A percentile compares a stretch with the other conserved stretches of the same genome.
These are phyloP conservation scores for Hydractinia symbiolongicarpus DNA, from an alignment of 30 jellyfish, hydroid and myxozoan species.

Conservation along the genomic window DNA sequence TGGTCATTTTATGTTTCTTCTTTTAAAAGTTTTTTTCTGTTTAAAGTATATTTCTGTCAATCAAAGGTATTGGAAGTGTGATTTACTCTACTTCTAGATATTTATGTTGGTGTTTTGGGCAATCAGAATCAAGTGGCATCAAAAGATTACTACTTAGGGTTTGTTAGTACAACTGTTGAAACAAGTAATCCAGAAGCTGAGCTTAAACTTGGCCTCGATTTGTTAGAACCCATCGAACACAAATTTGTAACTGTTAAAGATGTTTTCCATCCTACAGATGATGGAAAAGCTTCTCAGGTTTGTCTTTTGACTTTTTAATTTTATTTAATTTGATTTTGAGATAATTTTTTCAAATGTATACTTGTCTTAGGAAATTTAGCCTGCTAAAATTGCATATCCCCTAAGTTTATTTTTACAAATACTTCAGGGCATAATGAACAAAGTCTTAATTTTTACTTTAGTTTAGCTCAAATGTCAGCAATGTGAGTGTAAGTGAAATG, in stretches of 20 bases:
- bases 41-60: no score
- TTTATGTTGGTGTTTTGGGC: conserved; percentile 85
- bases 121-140: conserved; percentile 67
- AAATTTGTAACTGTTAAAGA: conserved; percentile 85
- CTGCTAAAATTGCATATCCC: no score
- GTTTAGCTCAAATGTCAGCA: no score
- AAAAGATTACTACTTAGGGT: conserved; percentile 67
- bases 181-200: conserved; percentile 95
- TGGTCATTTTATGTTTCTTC: no score
- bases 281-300: conserved; percentile 85
- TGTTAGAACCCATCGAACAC: conserved; percentile 72
- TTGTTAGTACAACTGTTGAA: conserved; percentile 98
- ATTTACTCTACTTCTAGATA: conserved; percentile 53
- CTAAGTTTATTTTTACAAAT: no score
- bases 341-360: neutral
- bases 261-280: conserved; percentile 79
- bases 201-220: conserved; percentile 67
- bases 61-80: neutral
- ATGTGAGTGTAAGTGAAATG: no score
- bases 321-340: neutral
- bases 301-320: neutral
- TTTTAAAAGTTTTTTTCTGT: no score
- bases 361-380: no score
- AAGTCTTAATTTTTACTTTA: no score
- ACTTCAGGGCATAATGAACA: no score